phyloP scores from a whole-genome alignment of 2,113 vertebrate species.

The Vombatus ursinus region DNA sequence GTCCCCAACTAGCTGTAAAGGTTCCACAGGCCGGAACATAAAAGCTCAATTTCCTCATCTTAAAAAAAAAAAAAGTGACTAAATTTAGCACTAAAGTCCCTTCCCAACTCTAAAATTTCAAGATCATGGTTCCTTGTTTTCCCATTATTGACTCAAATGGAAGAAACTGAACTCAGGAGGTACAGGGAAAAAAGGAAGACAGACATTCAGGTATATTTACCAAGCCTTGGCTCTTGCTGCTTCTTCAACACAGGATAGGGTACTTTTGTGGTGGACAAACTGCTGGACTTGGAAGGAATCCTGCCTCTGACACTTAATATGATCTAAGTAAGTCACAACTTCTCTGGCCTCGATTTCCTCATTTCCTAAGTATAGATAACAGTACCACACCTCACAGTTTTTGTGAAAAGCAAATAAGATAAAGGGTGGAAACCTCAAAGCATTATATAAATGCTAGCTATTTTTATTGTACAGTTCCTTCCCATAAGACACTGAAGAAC shows the following conservation, averaged over 20 bases:
- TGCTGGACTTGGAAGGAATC: background rate
- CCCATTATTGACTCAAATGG: background rate
- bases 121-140: background rate
- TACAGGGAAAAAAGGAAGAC: background rate
- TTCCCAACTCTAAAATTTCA: background rate
- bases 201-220: background rate
- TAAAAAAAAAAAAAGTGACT: background rate
- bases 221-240: background rate
- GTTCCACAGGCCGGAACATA: background rate
- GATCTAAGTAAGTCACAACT: background rate
- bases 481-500: background rate
- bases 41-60: background rate
- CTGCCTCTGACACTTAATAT: background rate
- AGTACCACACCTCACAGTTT: background rate
- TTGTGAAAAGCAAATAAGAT: background rate
- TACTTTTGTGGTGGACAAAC: background rate
- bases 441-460: background rate
- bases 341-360: background rate
- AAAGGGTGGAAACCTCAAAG: background rate
- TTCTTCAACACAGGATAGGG: background rate
- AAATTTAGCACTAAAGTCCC: background rate
- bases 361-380: background rate
- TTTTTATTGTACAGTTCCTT: background rate
- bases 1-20: background rate
- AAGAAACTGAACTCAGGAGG: background rate